Base-by-base conservation (phyloP, 2,888 invertebrate genomes). In the Diadegma fenestrale region DNA sequence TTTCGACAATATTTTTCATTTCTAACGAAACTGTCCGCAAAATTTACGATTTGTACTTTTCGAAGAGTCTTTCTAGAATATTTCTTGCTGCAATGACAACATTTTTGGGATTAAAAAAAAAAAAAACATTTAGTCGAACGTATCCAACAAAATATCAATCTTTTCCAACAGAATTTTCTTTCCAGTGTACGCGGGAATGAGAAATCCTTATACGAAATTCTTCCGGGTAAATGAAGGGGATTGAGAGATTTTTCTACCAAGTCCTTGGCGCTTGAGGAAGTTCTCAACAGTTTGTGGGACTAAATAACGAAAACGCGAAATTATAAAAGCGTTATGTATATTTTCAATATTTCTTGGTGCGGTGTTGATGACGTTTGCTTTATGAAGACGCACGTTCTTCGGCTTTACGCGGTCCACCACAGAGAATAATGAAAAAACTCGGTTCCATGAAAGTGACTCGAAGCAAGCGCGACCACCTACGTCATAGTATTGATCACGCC, bases 381-480 rank as follows among this genome's bases (percentile, higher is more conserved):
- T 69, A 48, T 10, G 75, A 75, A 41, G 75, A 73, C 75, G 63
- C 73, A 69, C 61, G 68, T 83, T 79, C 69, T 37, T 48, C 30
- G 22, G 54, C 61, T 26, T 54, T 37, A 10, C 54, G 41, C 30
- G 58, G 37, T 66, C n/a, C 41, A 10, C 37, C 37, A 7, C 37
- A 19, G 10, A 3, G 43, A 48, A 58, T 14, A n/a, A 75, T 79
- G 69, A 69, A 82, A 82, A 51, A 51, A 26, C 45, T 30, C 37
- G 48, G 37, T 61, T 63, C 61, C 45, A 37, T 58, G 41, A 12
- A 33, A 80, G 3, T 22, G 63, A 63, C 71, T 33, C 19, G n/a
- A 14, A 12, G 78, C n/a, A 7, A n/a, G n/a, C 33, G 41, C 26
- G 26, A 83, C 83, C 79, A 83, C 75, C 75, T n/a, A 84, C 84